Evolutionary conservation across 2,888 invertebrate genomes (phyloP).

Genomic region (Tortrix viridana): DNA sequence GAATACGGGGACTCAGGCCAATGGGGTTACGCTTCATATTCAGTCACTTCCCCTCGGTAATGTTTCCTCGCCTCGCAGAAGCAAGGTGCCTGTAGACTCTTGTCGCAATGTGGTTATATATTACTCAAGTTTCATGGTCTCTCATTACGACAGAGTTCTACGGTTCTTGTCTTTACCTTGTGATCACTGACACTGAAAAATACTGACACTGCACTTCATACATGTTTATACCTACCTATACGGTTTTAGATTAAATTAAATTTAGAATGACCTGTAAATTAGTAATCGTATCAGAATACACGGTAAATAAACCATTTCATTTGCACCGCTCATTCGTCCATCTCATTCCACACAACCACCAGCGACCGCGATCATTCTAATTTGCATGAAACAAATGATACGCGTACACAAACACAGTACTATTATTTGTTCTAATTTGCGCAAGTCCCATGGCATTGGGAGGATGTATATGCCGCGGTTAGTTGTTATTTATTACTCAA

Average conservation of each 20-base stretch:
- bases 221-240: background rate
- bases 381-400: conserved; percentile 38
- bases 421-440: conserved; percentile 56
- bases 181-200: no score
- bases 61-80: no score
- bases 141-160: no score
- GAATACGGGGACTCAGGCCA: no score
- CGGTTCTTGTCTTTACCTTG: no score
- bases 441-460: conserved; percentile 48
- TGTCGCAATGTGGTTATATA: no score
- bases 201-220: no score
- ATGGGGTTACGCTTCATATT: no score
- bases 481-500: conserved; percentile 62
- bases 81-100: no score
- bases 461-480: conserved; percentile 48
- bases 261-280: background rate
- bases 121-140: no score
- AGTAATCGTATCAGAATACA: background rate
- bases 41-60: no score
- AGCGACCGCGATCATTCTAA: conserved; percentile 33
- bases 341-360: conserved; percentile 22
- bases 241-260: background rate
- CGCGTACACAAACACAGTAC: conserved; percentile 1
- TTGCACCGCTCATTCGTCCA: conserved; percentile 18
- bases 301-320: conserved; percentile 20